phyloP scores from a whole-genome alignment of 2,888 invertebrate species.

The Stenoptilia bipunctidactyla region DNA sequence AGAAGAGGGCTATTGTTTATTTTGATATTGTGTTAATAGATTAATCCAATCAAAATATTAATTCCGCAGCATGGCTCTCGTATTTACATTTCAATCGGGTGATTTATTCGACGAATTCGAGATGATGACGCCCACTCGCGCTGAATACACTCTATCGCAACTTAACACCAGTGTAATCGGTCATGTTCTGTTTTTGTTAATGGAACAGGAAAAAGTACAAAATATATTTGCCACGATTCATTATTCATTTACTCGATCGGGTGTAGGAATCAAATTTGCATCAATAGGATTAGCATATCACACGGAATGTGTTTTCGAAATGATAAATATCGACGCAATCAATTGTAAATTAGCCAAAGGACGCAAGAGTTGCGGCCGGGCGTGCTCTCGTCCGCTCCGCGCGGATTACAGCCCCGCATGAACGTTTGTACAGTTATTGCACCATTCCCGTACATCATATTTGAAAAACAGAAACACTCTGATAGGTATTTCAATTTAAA shows the following conservation, averaged over 20 bases:
- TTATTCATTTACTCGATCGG: too few relatives aligned
- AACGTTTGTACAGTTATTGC: conserved; percentile 46
- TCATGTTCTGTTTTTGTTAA: background rate
- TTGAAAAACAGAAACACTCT: too few relatives aligned
- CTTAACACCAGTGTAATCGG: background rate
- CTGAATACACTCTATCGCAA: conserved; percentile 19
- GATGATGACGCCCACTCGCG: conserved; percentile 26
- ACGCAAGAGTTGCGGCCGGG: conserved; percentile 26
- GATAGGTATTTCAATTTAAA: conserved; percentile 28
- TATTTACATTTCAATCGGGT: conserved; percentile 57
- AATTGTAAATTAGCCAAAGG: conserved; percentile 45
- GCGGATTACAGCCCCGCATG: conserved; percentile 49
- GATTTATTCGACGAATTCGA: conserved; percentile 44
- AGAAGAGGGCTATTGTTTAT: conserved; percentile 38
- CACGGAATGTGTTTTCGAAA: conserved; percentile 12
- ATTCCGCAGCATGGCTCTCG: conserved; percentile 48
- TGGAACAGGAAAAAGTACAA: background rate
- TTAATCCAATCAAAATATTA: conserved; percentile 69
- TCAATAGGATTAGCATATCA: too few relatives aligned
- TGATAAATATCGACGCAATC: conserved; percentile 37
- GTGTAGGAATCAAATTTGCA: too few relatives aligned
- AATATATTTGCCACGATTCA: background rate
- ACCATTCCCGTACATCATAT: conserved; percentile 34
- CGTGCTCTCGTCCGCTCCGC: conserved; percentile 41
- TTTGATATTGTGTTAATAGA: conserved; percentile 59